Percentiles rank a stretch among this genome's conserved stretches.
phyloP scores from a whole-genome alignment of 2,113 vertebrate genomes.

The Varanus komodoensis region DNA sequence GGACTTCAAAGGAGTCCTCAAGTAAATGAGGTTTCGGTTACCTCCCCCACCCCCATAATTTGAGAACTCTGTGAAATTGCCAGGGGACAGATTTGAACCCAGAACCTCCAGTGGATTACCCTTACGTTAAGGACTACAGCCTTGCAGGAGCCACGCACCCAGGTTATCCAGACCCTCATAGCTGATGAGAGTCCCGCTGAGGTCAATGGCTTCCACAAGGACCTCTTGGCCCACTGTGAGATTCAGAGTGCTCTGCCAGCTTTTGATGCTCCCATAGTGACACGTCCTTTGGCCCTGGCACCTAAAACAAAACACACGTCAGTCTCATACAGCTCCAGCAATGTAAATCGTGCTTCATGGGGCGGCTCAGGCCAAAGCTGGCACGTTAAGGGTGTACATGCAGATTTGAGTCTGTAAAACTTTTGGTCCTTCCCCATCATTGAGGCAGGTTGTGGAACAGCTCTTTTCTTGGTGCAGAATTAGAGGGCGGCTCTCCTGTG shows the following conservation, averaged over 20 bases:
- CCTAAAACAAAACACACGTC: conserved; percentile 63
- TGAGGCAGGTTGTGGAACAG: not conserved
- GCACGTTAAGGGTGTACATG: fast-evolving
- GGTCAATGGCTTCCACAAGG: conserved; percentile 81
- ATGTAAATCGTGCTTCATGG: no score
- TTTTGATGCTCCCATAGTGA: conserved; percentile 63
- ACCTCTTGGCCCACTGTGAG: conserved; percentile 63
- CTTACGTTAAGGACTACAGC: not conserved
- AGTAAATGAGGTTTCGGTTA: no score
- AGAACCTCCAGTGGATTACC: not conserved
- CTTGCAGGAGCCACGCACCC: conserved; percentile 69
- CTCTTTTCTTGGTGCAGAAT: not conserved
- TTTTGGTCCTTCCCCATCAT: no score
- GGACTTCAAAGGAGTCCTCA: no score
- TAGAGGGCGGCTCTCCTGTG: not conserved
- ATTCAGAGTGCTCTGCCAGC: conserved; percentile 64
- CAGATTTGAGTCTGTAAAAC: no score
- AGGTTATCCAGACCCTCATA: conserved; percentile 81
- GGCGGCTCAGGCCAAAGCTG: not conserved
- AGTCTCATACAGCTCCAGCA: not conserved
- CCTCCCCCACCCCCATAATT: not conserved
- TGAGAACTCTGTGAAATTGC: not conserved
- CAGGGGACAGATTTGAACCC: not conserved
- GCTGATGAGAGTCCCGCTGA: conserved; percentile 80
- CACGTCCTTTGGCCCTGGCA: conserved; percentile 80